These are phyloP conservation scores for Alligator mississippiensis DNA, from an alignment of 2,113 vertebrate species.

Conservation along the genomic window DNA sequence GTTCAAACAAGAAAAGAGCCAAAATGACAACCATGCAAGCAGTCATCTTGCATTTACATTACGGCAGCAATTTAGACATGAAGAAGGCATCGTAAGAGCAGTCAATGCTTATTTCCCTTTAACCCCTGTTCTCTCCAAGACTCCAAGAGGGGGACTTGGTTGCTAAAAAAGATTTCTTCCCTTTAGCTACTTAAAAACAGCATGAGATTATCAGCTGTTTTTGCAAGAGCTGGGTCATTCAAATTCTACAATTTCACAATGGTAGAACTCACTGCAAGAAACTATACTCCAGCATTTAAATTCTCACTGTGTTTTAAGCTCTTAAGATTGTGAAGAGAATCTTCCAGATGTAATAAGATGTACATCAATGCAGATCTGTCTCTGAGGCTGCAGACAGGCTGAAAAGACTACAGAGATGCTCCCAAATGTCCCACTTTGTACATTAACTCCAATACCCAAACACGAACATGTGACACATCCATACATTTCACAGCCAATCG, in stretches of 20 bases:
- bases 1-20: background rate
- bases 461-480: background rate
- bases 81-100: too few species aligned
- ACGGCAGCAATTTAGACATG: too few species aligned
- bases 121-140: too few species aligned
- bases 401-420: background rate
- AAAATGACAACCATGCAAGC: background rate
- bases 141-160: too few species aligned
- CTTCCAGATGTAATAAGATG: background rate
- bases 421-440: background rate
- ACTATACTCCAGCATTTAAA: background rate
- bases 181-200: too few species aligned
- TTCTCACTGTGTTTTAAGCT: background rate
- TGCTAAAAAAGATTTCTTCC: too few species aligned
- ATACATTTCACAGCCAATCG: background rate
- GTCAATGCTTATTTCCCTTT: too few species aligned
- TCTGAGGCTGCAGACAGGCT: background rate
- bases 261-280: too few species aligned
- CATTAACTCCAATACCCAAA: too few species aligned
- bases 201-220: too few species aligned
- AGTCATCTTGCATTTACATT: background rate
- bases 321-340: background rate
- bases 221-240: too few species aligned
- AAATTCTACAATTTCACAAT: background rate
- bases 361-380: background rate